Base-by-base conservation (phyloP, 2,797 vertebrate species). In the Phoeniculus purpureus region DNA sequence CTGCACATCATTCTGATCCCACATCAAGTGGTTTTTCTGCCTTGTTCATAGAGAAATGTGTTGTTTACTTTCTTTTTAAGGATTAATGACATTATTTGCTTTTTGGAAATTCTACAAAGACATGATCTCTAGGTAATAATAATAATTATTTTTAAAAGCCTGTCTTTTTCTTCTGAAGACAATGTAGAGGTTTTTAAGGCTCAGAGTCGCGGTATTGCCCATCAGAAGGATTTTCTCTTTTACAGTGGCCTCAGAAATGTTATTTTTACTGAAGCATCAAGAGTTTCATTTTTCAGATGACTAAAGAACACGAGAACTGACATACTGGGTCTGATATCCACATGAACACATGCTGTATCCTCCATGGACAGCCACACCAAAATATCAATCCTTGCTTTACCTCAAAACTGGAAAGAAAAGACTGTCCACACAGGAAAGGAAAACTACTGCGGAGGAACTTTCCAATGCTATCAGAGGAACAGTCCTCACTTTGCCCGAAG, bases 81-180 rank as follows among this genome's bases (percentile, higher is more conserved):
- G 15, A 40, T 40, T 40, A 10, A 40, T 10, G 15, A 40, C 15
- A 40, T 40, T 40, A 40, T 40, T 40, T 40, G 40, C 40, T 40
- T 40, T 40, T 40, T 40, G 15, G 40, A 18, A 48, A 75, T 32
- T 4, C 56, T 45, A 74, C 16, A 23, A 87, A 71, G 67, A 47
- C 13, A 12, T 25, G 62, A 45, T 75, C 37, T 47, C 56, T 29
- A 54, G 15, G 32, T 25, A 76, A 60, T 12, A 87, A 78, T 87
- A 81, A 85, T n/a, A n/a, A n/a, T n/a, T n/a, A n/a, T n/a, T n/a
- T n/a, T n/a, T n/a, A 81, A 77, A 71, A 66, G 22, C 31, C 68
- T 90, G 34, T 6, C 86, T 40, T 94, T 93, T 95, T 78, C 68
- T 83, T 50, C 48, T 50, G 31, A 81, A 80, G 89, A 47, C 7